These are phyloP conservation scores for Cyrtonyx montezumae DNA, from an alignment of 2,113 vertebrate species.

Conservation along the genomic window DNA sequence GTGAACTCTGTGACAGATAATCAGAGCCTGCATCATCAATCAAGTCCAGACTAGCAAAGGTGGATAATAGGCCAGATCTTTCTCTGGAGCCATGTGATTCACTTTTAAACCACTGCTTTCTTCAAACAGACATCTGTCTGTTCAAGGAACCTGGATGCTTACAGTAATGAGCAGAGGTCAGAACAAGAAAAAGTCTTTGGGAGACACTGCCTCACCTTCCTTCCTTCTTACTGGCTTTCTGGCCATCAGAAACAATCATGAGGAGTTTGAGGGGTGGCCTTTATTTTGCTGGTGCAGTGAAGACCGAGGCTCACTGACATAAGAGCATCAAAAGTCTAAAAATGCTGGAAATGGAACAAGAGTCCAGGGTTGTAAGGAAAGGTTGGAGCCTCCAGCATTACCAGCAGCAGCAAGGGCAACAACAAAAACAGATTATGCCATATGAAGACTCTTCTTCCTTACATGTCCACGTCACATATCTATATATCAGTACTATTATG, in stretches of 20 bases:
- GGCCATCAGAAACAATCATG: neutral
- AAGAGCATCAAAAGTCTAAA: neutral
- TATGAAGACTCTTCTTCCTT: neutral
- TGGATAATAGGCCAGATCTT: neutral
- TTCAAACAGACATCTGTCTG: neutral
- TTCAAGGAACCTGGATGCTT: neutral
- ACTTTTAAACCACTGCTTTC: neutral
- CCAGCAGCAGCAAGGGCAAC: neutral
- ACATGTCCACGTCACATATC: neutral
- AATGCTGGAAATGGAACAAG: neutral
- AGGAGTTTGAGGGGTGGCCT: neutral
- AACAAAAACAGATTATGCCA: neutral
- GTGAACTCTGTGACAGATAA: neutral
- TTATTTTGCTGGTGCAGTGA: neutral
- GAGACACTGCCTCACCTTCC: neutral
- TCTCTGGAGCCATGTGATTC: neutral
- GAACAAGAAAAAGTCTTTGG: neutral
- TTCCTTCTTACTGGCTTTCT: neutral
- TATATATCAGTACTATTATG: neutral
- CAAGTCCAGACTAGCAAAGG: neutral
- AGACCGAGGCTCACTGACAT: neutral
- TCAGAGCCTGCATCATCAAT: fast-evolving
- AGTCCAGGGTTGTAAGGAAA: neutral
- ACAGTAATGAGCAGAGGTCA: neutral
- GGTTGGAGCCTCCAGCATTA: neutral